These are phyloP conservation scores for Drosophila neotestacea DNA, from an alignment of 2,888 invertebrate species.

Conservation along the genomic window DNA sequence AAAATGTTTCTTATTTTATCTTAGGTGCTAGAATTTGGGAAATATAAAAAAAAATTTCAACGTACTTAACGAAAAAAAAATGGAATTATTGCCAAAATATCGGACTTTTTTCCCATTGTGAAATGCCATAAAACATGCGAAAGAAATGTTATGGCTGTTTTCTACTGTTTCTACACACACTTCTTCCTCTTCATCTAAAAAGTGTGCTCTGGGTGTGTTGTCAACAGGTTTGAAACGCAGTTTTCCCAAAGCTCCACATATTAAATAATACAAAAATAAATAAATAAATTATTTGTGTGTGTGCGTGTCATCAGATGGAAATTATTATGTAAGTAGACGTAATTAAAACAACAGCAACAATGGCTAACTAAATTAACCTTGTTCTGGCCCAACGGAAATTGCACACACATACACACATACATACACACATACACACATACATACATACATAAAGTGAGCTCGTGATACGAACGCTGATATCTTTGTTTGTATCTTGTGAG, in stretches of 20 bases:
- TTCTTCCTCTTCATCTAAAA: background rate
- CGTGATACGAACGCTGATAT: constrained; percentile 50
- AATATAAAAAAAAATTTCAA: no score
- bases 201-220: constrained; percentile 21
- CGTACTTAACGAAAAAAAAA: no score
- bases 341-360: constrained; percentile 65
- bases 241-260: constrained; percentile 34
- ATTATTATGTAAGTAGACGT: constrained; percentile 70
- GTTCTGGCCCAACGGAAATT: constrained; percentile 74
- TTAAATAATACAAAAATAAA: constrained; percentile 33
- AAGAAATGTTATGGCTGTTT: constrained; percentile 42
- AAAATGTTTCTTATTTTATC: no score
- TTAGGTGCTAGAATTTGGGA: no score
- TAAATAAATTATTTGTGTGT: constrained; percentile 43
- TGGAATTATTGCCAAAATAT: no score
- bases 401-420: constrained; percentile 50
- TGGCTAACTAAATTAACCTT: constrained; percentile 79
- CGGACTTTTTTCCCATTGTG: background rate
- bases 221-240: constrained; percentile 34
- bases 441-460: constrained; percentile 5
- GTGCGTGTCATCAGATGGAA: constrained; percentile 62
- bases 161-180: background rate
- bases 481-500: constrained; percentile 74
- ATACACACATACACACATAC: constrained; percentile 23
- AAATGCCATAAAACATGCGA: constrained; percentile 47